phyloP scores from a whole-genome alignment of 2,113 vertebrate species.

The Octodon degus region DNA sequence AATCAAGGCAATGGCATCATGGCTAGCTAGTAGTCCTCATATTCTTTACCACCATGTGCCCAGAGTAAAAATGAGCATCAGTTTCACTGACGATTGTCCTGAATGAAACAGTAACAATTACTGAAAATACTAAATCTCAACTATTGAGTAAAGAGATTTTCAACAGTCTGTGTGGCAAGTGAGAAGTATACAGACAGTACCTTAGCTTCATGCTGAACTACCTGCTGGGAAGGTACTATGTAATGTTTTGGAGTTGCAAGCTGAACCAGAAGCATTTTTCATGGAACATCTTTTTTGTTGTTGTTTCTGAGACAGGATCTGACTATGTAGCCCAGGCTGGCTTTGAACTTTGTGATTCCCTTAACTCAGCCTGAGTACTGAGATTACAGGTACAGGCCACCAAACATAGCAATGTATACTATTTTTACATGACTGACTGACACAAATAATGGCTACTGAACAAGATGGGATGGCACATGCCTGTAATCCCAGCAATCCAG shows the following conservation, averaged over 20 bases:
- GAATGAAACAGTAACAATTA: not conserved
- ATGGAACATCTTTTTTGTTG: not conserved
- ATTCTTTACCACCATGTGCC: not conserved
- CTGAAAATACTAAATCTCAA: conserved; percentile 21
- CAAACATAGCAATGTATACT: not conserved
- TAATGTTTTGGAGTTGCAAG: not conserved
- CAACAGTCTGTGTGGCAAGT: conserved; percentile 27
- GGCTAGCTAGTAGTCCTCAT: not conserved
- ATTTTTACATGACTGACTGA: conserved; percentile 5
- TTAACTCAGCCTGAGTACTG: not conserved
- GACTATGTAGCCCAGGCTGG: not conserved
- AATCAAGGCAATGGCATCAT: not conserved
- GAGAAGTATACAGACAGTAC: not conserved
- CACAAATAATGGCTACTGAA: not conserved
- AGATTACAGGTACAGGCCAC: not conserved
- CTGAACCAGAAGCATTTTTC: not conserved
- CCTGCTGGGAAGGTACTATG: not conserved
- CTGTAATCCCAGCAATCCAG: not conserved
- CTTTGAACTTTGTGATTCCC: not conserved
- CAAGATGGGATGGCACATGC: not conserved
- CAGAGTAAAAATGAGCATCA: not conserved
- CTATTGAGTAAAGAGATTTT: not conserved
- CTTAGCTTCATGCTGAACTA: not conserved
- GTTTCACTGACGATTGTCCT: not conserved
- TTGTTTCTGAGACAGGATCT: not conserved